Evolutionary conservation across 2,888 invertebrate species (phyloP).

Genomic region (Ectemnius lituratus): DNA sequence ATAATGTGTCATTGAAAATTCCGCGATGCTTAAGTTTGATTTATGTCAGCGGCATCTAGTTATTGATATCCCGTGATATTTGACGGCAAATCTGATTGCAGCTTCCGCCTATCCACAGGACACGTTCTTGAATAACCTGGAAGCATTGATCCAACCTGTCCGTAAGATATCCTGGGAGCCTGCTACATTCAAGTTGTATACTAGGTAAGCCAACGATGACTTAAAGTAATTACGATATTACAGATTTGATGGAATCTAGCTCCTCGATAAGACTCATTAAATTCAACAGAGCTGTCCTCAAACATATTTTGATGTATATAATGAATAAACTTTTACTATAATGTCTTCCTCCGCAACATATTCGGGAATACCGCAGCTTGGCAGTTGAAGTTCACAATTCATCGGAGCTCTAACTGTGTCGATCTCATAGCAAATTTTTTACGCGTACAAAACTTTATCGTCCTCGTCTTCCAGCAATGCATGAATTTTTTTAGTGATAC

Average conservation of each 20-base stretch:
- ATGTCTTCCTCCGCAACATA: too few species aligned
- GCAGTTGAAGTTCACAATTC: too few species aligned
- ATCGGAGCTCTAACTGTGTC: too few species aligned
- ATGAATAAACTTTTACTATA: too few species aligned
- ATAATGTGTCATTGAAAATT: too few species aligned
- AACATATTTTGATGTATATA: too few species aligned
- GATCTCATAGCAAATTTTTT: conserved; percentile 24
- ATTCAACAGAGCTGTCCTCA: too few species aligned
- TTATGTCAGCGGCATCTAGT: background rate
- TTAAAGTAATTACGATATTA: background rate
- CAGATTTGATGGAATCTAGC: background rate
- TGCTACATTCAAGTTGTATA: conserved; percentile 69
- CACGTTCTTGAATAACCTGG: conserved; percentile 65
- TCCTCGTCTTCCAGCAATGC: conserved; percentile 48
- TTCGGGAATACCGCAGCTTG: too few species aligned
- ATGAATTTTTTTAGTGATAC: conserved; percentile 60
- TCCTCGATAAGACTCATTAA: too few species aligned
- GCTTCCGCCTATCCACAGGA: conserved; percentile 61
- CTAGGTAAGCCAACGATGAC: conserved; percentile 59
- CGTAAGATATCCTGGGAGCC: conserved; percentile 61
- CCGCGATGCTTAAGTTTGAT: too few species aligned
- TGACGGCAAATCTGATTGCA: conserved; percentile 37
- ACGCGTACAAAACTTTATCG: conserved; percentile 32
- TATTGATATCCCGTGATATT: background rate
- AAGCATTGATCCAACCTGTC: conserved; percentile 59